These are phyloP conservation scores for Cryptomyrus ogoouensis DNA, from an alignment of 2,113 vertebrate species.

Conservation along the genomic window DNA sequence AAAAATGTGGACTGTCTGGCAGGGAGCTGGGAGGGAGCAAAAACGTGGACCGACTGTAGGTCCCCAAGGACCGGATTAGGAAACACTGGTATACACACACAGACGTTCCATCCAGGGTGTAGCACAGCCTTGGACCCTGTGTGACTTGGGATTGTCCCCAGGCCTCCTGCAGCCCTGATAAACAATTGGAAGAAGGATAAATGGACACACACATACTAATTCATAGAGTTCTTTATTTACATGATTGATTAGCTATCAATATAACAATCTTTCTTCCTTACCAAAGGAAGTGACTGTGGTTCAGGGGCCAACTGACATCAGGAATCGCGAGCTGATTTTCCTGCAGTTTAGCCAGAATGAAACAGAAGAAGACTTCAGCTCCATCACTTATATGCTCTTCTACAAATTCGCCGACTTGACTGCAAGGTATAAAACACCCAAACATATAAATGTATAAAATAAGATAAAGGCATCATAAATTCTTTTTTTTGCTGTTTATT, in stretches of 20 bases:
- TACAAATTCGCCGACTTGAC: constrained; percentile 75
- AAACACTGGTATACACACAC: neutral
- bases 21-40: too few relatives aligned
- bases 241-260: neutral
- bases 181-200: neutral
- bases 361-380: constrained; percentile 90
- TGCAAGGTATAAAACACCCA: constrained; percentile 35
- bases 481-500: neutral
- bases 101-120: neutral
- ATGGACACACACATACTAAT: neutral
- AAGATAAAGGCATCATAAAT: neutral
- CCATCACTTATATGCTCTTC: constrained; percentile 93
- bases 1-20: too few relatives aligned
- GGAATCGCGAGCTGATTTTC: constrained; percentile 84
- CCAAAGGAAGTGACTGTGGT: constrained; percentile 83
- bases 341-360: constrained; percentile 88
- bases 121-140: neutral
- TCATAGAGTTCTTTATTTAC: neutral
- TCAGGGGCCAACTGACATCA: constrained; percentile 80
- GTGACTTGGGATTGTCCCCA: neutral
- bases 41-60: neutral
- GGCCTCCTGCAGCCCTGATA: neutral
- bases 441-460: neutral
- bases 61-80: neutral
- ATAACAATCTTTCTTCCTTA: neutral